Percentiles rank a stretch among this genome's conserved stretches.
Evolutionary conservation across 2,888 invertebrate genomes (phyloP).

Genomic region (Stictocephala bisonia): DNA sequence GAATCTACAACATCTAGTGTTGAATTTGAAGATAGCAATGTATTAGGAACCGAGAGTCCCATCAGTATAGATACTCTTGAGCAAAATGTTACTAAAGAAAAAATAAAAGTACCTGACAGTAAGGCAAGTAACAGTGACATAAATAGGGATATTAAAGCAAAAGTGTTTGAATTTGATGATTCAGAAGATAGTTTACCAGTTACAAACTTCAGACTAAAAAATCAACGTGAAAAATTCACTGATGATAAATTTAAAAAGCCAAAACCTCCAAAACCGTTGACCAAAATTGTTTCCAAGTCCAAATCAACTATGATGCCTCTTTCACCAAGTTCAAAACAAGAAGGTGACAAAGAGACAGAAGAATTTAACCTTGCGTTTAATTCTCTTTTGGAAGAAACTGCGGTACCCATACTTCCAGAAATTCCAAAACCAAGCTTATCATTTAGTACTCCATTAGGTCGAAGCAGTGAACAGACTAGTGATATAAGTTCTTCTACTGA

Average conservation of each 20-base stretch:
- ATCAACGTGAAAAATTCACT: conserved; percentile 25
- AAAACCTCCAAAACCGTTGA: conserved; percentile 23
- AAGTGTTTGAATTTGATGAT: conserved; percentile 56
- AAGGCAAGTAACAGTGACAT: no score
- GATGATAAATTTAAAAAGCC: conserved; percentile 37
- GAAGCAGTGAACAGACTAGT: conserved; percentile 11
- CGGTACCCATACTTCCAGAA: conserved; percentile 70
- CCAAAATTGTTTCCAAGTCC: neutral
- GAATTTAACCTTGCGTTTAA: conserved; percentile 69
- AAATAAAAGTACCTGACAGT: no score
- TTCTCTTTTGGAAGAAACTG: conserved; percentile 72
- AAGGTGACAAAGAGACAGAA: conserved; percentile 49
- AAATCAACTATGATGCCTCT: neutral
- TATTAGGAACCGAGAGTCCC: conserved; percentile 55
- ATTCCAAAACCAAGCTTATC: conserved; percentile 64
- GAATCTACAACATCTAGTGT: conserved; percentile 4
- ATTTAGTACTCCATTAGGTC: neutral
- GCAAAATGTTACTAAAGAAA: no score
- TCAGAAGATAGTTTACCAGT: conserved; percentile 61
- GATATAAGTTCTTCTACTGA: conserved; percentile 32
- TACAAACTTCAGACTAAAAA: conserved; percentile 29
- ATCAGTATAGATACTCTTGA: neutral
- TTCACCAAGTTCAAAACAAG: conserved; percentile 52
- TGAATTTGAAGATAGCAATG: conserved; percentile 57
- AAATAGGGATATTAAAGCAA: conserved; percentile 17